phyloP scores from a whole-genome alignment of 2,113 vertebrate species.

The Ochotona curzoniae region DNA sequence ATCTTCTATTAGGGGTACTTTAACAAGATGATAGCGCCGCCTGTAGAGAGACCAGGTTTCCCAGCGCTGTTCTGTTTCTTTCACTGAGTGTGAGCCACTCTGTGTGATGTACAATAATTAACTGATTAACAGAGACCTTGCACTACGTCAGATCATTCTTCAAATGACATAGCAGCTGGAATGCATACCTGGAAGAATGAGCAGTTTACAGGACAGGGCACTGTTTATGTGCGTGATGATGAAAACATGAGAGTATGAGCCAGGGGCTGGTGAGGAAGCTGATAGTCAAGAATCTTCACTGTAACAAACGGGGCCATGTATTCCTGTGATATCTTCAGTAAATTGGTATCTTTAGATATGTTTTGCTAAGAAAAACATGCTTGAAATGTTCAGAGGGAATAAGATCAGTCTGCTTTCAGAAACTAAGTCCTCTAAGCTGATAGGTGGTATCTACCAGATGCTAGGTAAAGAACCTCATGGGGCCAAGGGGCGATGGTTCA shows the following conservation, averaged over 20 bases:
- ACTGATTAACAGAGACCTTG: conserved; percentile 57
- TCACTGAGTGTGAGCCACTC: conserved; percentile 49
- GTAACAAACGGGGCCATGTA: not conserved
- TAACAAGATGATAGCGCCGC: conserved; percentile 42
- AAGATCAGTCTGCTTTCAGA: not conserved
- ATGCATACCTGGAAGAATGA: conserved; percentile 33
- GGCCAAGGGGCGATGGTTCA: too few species aligned
- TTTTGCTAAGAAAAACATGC: not conserved
- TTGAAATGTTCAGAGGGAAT: conserved; percentile 28
- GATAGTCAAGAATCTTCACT: not conserved
- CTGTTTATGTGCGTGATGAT: not conserved
- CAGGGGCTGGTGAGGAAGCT: rapidly evolving
- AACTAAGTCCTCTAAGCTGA: not conserved
- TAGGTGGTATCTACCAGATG: not conserved
- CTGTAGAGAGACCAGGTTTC: not conserved
- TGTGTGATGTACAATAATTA: conserved; percentile 36
- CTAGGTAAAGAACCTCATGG: not conserved
- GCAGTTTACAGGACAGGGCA: not conserved
- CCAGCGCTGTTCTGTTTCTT: conserved; percentile 52
- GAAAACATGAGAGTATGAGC: not conserved
- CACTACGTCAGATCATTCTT: conserved; percentile 47
- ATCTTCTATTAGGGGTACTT: conserved; percentile 23
- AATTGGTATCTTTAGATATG: not conserved
- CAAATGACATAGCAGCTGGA: not conserved
- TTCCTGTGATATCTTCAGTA: not conserved